Conservation (phyloP, 2,797 vertebrate genomes). For the Morelia viridis region DNA sequence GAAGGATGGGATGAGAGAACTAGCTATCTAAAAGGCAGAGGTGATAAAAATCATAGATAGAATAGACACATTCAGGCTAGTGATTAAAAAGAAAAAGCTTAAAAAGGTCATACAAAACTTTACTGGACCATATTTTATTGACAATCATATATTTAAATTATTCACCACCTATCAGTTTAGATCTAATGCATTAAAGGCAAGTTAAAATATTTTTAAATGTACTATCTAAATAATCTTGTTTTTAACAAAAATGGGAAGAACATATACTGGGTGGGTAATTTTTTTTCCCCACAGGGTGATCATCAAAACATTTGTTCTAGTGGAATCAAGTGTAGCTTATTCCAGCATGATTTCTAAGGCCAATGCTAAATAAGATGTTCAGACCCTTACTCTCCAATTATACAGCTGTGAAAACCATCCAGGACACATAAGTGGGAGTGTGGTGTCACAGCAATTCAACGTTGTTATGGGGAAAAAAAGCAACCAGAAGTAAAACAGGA, state of each 20-base stretch:
- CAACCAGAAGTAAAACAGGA: neutral
- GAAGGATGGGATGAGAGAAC: slow-evolving; percentile 41
- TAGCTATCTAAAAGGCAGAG: slow-evolving; percentile 66
- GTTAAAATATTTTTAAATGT: slow-evolving; percentile 53
- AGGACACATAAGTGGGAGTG: neutral
- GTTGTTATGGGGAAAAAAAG: neutral
- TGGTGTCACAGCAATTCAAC: neutral
- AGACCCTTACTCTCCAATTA: neutral
- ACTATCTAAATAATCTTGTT: slow-evolving; percentile 48
- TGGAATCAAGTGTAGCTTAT: neutral
- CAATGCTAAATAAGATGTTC: neutral
- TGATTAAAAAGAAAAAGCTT: slow-evolving; percentile 65
- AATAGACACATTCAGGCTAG: slow-evolving; percentile 60
- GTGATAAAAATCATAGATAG: slow-evolving; percentile 61
- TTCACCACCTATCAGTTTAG: slow-evolving; percentile 61
- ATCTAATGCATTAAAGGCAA: slow-evolving; percentile 48
- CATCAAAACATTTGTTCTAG: neutral
- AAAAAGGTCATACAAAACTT: slow-evolving; percentile 59
- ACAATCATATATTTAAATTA: slow-evolving; percentile 64
- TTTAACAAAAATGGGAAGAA: slow-evolving; percentile 45
- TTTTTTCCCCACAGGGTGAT: neutral
- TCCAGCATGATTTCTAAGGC: neutral
- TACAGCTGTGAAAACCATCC: neutral
- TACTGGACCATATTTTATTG: slow-evolving; percentile 68
- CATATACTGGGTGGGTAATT: neutral